Conservation (phyloP, 2,797 vertebrate species). For the Cossypha heuglini region DNA sequence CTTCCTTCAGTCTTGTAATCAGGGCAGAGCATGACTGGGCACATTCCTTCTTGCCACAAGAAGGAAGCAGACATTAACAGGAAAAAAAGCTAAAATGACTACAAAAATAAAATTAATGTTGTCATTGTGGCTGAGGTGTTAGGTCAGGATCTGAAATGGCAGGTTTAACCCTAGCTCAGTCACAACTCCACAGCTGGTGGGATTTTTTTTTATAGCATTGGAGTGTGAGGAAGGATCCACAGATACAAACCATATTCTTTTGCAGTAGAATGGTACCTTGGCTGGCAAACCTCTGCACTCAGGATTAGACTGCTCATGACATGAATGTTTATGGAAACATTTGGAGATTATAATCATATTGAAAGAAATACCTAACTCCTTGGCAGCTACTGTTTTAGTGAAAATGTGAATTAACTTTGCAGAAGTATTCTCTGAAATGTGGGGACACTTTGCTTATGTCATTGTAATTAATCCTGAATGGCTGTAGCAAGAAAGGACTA, state of each 20-base stretch:
- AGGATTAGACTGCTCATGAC: neutral
- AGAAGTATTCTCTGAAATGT: neutral
- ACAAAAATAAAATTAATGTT: neutral
- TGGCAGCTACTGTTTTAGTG: neutral
- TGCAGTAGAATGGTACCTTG: neutral
- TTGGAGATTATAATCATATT: neutral
- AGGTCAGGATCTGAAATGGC: neutral
- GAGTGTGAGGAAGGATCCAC: neutral
- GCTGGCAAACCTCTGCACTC: neutral
- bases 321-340: fast-evolving
- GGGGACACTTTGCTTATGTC: neutral
- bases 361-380: neutral
- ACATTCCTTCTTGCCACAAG: neutral
- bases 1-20: neutral
- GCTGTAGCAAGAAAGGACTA: neutral
- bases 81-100: neutral
- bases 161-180: neutral
- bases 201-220: neutral
- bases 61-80: neutral
- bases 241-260: neutral
- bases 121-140: neutral
- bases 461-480: neutral
- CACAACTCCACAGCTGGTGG: neutral
- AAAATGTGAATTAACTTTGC: neutral
- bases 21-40: neutral